Conservation (phyloP, 2,888 invertebrate genomes). For the Troides aeacus region DNA sequence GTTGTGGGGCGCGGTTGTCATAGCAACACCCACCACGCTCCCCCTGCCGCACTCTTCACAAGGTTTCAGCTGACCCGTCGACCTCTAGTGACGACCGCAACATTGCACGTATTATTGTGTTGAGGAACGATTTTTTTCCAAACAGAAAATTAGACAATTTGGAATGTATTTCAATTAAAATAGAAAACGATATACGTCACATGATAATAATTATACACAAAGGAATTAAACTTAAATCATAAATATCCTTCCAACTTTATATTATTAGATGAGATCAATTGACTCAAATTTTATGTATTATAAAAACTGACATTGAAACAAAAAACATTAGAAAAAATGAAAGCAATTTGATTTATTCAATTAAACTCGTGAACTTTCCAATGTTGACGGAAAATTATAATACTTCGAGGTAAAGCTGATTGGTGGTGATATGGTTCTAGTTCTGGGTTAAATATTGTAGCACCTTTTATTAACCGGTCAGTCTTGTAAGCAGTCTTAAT, state of each 20-base stretch:
- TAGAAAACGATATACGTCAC: not conserved
- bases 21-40: conserved; percentile 53
- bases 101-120: conserved; percentile 54
- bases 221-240: not conserved
- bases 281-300: conserved; percentile 11
- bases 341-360: not conserved
- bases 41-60: conserved; percentile 42
- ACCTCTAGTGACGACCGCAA: conserved; percentile 68
- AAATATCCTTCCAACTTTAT: no score
- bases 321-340: conserved; percentile 2
- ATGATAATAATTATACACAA: not conserved
- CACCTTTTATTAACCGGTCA: not conserved
- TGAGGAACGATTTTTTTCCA: conserved; percentile 7
- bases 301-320: not conserved
- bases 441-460: conserved; percentile 15
- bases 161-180: not conserved
- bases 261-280: no score
- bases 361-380: conserved; percentile 4
- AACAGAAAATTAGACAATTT: conserved; percentile 4
- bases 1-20: conserved; percentile 74
- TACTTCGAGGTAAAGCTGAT: conserved; percentile 5
- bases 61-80: conserved; percentile 68
- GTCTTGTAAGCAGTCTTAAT: not conserved
- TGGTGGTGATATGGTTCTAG: conserved; percentile 1
- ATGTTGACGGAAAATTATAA: conserved; percentile 9